Percentiles rank a stretch among this genome's conserved stretches.
These are phyloP conservation scores for Machaerirhynchus nigripectus DNA, from an alignment of 2,113 vertebrate genomes.

Conservation along the genomic window DNA sequence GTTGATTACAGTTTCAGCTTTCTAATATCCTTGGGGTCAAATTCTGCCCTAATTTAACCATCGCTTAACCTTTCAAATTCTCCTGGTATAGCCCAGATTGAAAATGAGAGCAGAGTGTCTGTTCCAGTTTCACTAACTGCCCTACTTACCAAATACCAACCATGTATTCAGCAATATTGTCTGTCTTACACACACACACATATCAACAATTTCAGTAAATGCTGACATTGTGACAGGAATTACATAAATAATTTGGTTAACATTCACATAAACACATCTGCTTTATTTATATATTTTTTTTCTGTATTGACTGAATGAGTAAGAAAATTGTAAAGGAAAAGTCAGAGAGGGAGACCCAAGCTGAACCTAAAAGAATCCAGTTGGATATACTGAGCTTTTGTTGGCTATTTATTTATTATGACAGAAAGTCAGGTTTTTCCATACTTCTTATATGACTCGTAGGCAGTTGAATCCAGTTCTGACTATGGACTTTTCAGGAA, in stretches of 20 bases:
- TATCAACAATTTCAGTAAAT: not conserved
- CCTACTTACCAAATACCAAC: not conserved
- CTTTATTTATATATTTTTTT: not conserved
- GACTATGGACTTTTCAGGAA: not conserved
- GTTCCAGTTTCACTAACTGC: not conserved
- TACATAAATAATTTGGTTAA: not conserved
- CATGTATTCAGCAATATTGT: not conserved
- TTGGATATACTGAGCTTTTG: not conserved
- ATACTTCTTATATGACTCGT: not conserved
- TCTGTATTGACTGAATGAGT: not conserved
- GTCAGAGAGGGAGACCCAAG: not conserved
- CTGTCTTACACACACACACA: not conserved
- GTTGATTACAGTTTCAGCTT: slow-evolving; percentile 39
- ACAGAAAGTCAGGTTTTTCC: not conserved
- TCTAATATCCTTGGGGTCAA: not conserved
- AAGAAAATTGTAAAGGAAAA: not conserved
- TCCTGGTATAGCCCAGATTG: not conserved
- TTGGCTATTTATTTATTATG: not conserved
- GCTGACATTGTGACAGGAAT: not conserved
- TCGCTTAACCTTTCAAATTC: not conserved
- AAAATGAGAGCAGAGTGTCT: slow-evolving; percentile 18
- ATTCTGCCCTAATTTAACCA: slow-evolving; percentile 7
- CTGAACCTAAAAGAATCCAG: not conserved
- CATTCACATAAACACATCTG: not conserved
- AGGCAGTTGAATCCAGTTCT: not conserved